phyloP scores from a whole-genome alignment of 2,888 invertebrate genomes.

The Morpho achilles region DNA sequence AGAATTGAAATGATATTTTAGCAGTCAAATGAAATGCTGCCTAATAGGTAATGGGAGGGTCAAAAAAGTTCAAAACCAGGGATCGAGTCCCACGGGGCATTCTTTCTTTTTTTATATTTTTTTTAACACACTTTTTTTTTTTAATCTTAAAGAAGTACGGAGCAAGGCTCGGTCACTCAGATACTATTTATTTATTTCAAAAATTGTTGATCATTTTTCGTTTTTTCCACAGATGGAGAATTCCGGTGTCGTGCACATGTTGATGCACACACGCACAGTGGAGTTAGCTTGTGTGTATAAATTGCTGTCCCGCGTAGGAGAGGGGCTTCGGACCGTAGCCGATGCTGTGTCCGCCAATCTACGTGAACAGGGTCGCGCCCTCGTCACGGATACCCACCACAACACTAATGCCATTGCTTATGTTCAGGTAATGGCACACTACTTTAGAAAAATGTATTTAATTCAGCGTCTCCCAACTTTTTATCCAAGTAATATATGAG shows the following conservation, averaged over 20 bases:
- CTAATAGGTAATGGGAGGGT: too few relatives aligned
- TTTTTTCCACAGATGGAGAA: conserved; percentile 92
- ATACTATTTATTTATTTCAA: too few relatives aligned
- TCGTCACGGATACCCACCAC: conserved; percentile 95
- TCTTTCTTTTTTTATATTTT: too few relatives aligned
- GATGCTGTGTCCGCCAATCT: conserved; percentile 97
- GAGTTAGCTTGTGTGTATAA: conserved; percentile 99
- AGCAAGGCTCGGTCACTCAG: too few relatives aligned
- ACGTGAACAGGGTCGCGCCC: conserved; percentile 95
- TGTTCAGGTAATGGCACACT: conserved; percentile 82
- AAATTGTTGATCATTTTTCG: not conserved
- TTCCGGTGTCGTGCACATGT: conserved; percentile 99
- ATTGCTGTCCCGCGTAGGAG: conserved; percentile 93
- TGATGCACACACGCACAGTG: conserved; percentile 97
- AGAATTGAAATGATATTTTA: too few relatives aligned
- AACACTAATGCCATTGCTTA: conserved; percentile 95
- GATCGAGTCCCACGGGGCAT: too few relatives aligned
- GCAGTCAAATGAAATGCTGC: too few relatives aligned
- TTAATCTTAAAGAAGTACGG: too few relatives aligned
- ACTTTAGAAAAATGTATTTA: not conserved
- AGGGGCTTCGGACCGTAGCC: conserved; percentile 97
- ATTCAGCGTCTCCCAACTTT: too few relatives aligned
- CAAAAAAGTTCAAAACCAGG: too few relatives aligned
- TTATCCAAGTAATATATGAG: too few relatives aligned
- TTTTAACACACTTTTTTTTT: too few relatives aligned